Evolutionary conservation across 1,140 invertebrate species (phyloP), one percentile per base, ranked within the genome.

Genomic region (silkworm (Bombyx mori)): DNA sequence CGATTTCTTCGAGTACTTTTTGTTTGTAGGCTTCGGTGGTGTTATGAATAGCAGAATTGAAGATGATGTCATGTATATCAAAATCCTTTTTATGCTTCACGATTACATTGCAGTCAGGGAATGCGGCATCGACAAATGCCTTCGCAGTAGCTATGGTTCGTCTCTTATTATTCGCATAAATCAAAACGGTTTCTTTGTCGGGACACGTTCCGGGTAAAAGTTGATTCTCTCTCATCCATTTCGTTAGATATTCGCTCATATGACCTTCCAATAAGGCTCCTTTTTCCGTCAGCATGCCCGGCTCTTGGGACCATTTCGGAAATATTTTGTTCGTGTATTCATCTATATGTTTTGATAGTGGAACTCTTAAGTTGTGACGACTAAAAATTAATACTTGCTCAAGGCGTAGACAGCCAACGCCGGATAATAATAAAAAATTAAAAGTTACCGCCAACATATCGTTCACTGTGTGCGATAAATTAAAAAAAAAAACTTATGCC

Each of bases 361-460:
- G 82, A 6, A 77, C 69, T n/a, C 82, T 65, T 18, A 86, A 62
- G 60, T 84, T 83, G 69, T 86, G 82, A 26, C 82, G 67, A 44
- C 79, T 77, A 54, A 86, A 61, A 53, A 79, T 69, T 7, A 82
- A 54, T n/a, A 86, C 75, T 72, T 80, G 69, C 66, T 73, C 64
- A 22, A 86, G 61, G 52, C 68, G 65, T 7, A 71, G 66, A 51
- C 26, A 35, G 26, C 26, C 26, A 5, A 35, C 26, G 26, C 26
- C 26, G 26, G 26, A 35, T 35, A 35, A 35, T 35, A 35, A 35
- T 3, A 35, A 35, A 35, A 35, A 35, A 35, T 35, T 3, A 35
- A 35, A 35, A 35, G 26, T 35, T 35, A 2, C 26, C 26, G 26
- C 26, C 26, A 35, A 35, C 26, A 35, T 35, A 1, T 35, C 26